Conservation (phyloP, 2,113 vertebrate species). For the Pholis gunnellus region DNA sequence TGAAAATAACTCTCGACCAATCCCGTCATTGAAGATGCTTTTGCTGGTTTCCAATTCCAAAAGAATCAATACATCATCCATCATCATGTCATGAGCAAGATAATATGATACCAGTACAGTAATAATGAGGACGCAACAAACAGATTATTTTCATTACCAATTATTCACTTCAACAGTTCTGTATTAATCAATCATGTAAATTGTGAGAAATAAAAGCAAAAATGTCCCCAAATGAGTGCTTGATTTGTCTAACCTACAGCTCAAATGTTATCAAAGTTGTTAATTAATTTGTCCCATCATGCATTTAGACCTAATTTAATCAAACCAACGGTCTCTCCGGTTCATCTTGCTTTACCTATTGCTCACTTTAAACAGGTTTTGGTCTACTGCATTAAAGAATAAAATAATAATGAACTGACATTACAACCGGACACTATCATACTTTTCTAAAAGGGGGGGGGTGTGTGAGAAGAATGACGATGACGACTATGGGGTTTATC, state of each 20-base stretch:
- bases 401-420: slow-evolving; percentile 45
- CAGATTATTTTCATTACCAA: not conserved
- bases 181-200: not conserved
- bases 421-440: slow-evolving; percentile 41
- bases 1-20: not conserved
- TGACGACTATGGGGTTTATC: slow-evolving; percentile 70
- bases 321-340: not conserved
- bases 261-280: not conserved
- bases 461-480: slow-evolving; percentile 40
- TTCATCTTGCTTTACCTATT: not conserved
- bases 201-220: not conserved
- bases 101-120: not conserved
- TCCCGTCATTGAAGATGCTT: not conserved
- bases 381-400: not conserved
- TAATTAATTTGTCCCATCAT: not conserved
- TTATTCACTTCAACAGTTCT: not conserved
- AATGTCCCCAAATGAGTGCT: not conserved
- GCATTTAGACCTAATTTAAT: not conserved
- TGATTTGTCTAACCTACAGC: no score
- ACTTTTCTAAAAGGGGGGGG: slow-evolving; percentile 55
- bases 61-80: not conserved
- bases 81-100: not conserved
- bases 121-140: not conserved
- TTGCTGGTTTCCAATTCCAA: not conserved
- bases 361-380: slow-evolving; percentile 5